Evolutionary conservation across 2,113 vertebrate species (phyloP).

Genomic region (Oryctolagus cuniculus): mOryCun1.1 NC_091434.1:32790001-32790500

Average conservation of each 20-base stretch:
- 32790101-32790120: constrained; percentile 24
- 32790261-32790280: background rate
- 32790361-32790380: background rate
- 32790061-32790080: constrained; percentile 44
- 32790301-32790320: constrained; percentile 53
- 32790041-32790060: background rate
- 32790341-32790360: background rate
- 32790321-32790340: background rate
- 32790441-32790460: background rate
- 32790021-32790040: constrained; percentile 38
- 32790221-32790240: constrained; percentile 57
- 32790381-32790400: background rate
- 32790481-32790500: too few relatives aligned
- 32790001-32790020: constrained; percentile 45
- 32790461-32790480: too few relatives aligned
- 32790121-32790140: constrained; percentile 12
- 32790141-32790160: background rate
- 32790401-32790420: background rate
- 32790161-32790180: background rate
- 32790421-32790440: background rate
- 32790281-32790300: constrained; percentile 33
- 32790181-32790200: constrained; percentile 29
- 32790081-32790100: background rate
- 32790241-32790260: background rate
- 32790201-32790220: constrained; percentile 14